Base-by-base conservation (phyloP, 2,888 invertebrate species). In the Acholoe squamosa region DNA sequence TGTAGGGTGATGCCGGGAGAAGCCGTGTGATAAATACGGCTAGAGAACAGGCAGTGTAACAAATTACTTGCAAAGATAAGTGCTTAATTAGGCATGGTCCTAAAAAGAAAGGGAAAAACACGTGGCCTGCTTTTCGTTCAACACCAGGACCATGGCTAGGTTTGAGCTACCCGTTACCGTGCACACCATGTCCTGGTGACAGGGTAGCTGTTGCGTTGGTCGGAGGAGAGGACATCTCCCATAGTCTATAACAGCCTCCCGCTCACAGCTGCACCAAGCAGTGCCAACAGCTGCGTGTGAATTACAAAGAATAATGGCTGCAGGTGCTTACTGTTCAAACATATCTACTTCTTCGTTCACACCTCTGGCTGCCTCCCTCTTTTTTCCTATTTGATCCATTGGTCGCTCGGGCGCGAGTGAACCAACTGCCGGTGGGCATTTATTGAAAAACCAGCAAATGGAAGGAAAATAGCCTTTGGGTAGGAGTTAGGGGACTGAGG, bases 301-400 rank as follows among this genome's bases (percentile, higher is more conserved):
- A 86, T 12, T 86, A 86, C 86, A 86, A 54, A 86, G 86, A 86
- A 10, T 52, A 56, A 86, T 86, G 7, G 52, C 86, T 54, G 86
- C 86, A 86, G 86, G 86, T 86, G 86, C 28, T 86, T n/a, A 12
- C 86, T 86, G 86, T 54, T 86, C 86, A 86, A 86, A 86, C 86
- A 86, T 54, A 14, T 19, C 86, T 19, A 52, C 31, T 84, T 84
- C 84, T 34, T 43, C 43, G 25, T 25, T 84, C 22, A 84, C 84
- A 84, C 84, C 84, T 51, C 43, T 84, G 43, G 84, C 84, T 84
- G 33, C 43, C n/a, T 33, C 43, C 28, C 33, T 25, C 84, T 43
- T 84, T 84, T 84, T 84, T 33, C 28, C 61, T n/a, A 84, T 84
- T 84, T 84, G 84, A 84, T 84, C 84, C 84, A 84, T 84, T 43